Conservation (phyloP, 1,140 invertebrate species). For the Archivesica marissinica region DNA sequence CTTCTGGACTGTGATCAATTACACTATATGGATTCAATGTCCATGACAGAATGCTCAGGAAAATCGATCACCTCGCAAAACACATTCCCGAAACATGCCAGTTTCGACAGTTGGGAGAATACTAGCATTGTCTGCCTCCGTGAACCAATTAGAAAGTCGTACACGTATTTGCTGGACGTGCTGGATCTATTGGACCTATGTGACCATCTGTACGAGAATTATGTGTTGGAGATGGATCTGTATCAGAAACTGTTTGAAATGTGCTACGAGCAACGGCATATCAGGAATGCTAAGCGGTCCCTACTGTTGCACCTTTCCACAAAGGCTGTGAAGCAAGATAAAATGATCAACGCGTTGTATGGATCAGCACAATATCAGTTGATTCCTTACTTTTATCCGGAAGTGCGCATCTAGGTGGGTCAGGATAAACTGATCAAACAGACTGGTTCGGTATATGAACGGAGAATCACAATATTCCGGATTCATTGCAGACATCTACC, state of each 20-base stretch:
- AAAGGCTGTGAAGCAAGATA: constrained; percentile 7
- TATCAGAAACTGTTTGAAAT: constrained; percentile 38
- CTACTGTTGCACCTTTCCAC: constrained; percentile 39
- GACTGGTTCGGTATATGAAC: no score
- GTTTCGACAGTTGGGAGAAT: background rate
- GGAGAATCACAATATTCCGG: no score
- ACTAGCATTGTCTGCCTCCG: background rate
- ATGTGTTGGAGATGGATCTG: constrained; percentile 14
- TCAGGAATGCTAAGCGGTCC: background rate
- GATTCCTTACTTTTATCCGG: constrained; percentile 29
- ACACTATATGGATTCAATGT: no score
- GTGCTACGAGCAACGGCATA: background rate
- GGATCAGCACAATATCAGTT: constrained; percentile 39
- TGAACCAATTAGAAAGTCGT: constrained; percentile 16
- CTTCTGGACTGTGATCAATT: no score
- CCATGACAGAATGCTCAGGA: no score
- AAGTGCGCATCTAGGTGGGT: background rate
- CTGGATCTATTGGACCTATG: constrained; percentile 27
- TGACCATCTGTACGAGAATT: constrained; percentile 45
- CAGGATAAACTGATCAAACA: no score
- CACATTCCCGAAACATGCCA: background rate
- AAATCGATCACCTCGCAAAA: background rate
- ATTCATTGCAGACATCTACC: no score
- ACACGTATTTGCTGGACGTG: constrained; percentile 30
- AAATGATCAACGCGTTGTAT: constrained; percentile 30